A percentile compares a stretch with the other conserved stretches of the same genome.
These are phyloP conservation scores for Arrhamphus sclerolepis DNA, from an alignment of 2,797 vertebrate species.

Conservation along the genomic window DNA sequence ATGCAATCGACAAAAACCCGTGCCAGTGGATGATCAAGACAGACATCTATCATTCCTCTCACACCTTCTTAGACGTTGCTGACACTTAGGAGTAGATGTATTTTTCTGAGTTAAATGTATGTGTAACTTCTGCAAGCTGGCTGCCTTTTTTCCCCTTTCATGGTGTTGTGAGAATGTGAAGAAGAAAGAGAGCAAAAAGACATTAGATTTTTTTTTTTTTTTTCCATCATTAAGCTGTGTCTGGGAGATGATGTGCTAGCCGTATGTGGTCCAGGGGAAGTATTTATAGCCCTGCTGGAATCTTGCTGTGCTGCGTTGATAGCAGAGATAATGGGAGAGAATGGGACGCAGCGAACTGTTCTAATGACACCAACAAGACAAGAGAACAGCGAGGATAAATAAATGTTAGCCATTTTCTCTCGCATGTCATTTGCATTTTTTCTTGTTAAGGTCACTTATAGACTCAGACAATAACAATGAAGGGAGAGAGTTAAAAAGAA, in stretches of 20 bases:
- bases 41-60: slow-evolving; percentile 79
- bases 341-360: slow-evolving; percentile 94
- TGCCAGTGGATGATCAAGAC: slow-evolving; percentile 69
- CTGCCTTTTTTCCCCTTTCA: slow-evolving; percentile 66
- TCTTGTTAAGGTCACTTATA: slow-evolving; percentile 94
- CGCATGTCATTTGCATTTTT: slow-evolving; percentile 91
- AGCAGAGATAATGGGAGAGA: slow-evolving; percentile 95
- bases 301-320: slow-evolving; percentile 95
- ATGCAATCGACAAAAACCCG: slow-evolving; percentile 79
- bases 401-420: slow-evolving; percentile 97
- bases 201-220: slow-evolving; percentile 81
- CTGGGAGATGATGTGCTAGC: slow-evolving; percentile 94
- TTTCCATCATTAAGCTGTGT: slow-evolving; percentile 92
- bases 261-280: slow-evolving; percentile 91
- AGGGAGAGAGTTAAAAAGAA: too few species aligned
- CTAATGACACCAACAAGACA: slow-evolving; percentile 95
- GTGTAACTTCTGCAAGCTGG: slow-evolving; percentile 69
- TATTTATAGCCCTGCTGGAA: slow-evolving; percentile 95
- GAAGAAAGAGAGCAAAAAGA: slow-evolving; percentile 78
- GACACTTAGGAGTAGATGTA: slow-evolving; percentile 67
- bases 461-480: slow-evolving; percentile 78
- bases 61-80: slow-evolving; percentile 71
- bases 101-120: slow-evolving; percentile 64
- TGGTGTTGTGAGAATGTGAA: slow-evolving; percentile 69
- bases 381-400: slow-evolving; percentile 97